These are phyloP conservation scores for Aphelinus certus DNA, from an alignment of 1,140 invertebrate species.

Conservation along the genomic window DNA sequence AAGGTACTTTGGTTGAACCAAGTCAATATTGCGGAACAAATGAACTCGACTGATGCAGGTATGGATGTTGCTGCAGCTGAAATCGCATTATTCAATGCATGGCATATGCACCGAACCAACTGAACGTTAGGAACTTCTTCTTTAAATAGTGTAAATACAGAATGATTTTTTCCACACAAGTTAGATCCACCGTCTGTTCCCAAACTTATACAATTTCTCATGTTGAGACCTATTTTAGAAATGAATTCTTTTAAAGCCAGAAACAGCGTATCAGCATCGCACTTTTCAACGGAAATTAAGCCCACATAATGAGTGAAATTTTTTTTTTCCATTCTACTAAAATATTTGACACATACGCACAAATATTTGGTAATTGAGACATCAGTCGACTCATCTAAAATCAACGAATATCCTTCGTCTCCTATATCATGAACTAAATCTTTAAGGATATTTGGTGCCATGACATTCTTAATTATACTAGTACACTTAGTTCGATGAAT, in stretches of 20 bases:
- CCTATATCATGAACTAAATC: constrained; percentile 53
- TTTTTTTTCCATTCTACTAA: constrained; percentile 43
- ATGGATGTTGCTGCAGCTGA: constrained; percentile 44
- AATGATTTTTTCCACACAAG: constrained; percentile 37
- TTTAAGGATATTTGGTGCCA: constrained; percentile 49
- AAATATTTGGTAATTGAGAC: constrained; percentile 53
- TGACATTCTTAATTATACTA: constrained; percentile 36
- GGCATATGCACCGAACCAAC: constrained; percentile 41
- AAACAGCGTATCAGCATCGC: constrained; percentile 33
- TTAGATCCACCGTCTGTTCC: constrained; percentile 52
- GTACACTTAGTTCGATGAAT: constrained; percentile 14
- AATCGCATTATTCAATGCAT: constrained; percentile 44
- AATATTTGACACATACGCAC: constrained; percentile 56
- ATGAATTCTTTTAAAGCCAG: constrained; percentile 25
- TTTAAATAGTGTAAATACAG: constrained; percentile 41
- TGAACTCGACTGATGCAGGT: constrained; percentile 45
- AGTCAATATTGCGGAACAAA: constrained; percentile 41
- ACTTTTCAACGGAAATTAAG: constrained; percentile 40
- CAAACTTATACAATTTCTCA: constrained; percentile 51
- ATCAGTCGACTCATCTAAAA: constrained; percentile 61
- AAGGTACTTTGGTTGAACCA: constrained; percentile 45
- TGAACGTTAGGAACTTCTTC: constrained; percentile 38
- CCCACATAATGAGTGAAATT: constrained; percentile 50
- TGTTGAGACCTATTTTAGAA: constrained; percentile 30
- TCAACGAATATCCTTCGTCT: constrained; percentile 52